Percentiles rank a stretch among this genome's conserved stretches.
Conservation (phyloP, 2,113 vertebrate genomes). For the Pagrus major region DNA sequence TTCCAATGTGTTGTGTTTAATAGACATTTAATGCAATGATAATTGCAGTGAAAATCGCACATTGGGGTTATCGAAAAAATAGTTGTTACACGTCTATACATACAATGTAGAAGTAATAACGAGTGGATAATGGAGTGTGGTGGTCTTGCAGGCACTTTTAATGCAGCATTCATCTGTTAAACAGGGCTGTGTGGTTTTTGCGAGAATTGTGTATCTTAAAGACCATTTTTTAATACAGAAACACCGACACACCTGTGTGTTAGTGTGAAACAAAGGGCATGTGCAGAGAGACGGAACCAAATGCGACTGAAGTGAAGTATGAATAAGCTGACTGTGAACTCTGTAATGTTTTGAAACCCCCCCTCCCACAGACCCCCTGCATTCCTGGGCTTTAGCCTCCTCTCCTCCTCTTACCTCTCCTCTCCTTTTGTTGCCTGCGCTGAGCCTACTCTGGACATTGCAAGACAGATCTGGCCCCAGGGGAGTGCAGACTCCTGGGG, state of each 20-base stretch:
- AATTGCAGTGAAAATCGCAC: neutral
- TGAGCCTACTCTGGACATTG: conserved; percentile 24
- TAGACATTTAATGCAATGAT: neutral
- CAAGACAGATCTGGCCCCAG: conserved; percentile 25
- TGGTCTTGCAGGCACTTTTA: neutral
- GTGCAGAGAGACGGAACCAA: conserved; percentile 25
- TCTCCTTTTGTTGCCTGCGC: conserved; percentile 42
- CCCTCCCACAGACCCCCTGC: conserved; percentile 60
- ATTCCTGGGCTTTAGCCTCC: conserved; percentile 68
- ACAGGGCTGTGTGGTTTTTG: neutral
- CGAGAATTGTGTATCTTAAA: neutral
- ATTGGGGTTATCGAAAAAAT: neutral
- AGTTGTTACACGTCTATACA: neutral
- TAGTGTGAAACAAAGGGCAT: neutral
- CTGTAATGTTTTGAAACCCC: conserved; percentile 75
- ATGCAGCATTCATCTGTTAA: neutral
- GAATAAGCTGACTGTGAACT: conserved; percentile 71
- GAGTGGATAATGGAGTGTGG: neutral
- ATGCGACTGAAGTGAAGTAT: conserved; percentile 57
- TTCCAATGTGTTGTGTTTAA: neutral
- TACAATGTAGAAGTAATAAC: neutral
- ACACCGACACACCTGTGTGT: no score
- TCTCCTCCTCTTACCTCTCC: conserved; percentile 32
- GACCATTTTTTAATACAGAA: no score
- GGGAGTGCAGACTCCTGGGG: conserved; percentile 19